These are phyloP conservation scores for Hyposoter didymator DNA, from an alignment of 2,888 invertebrate genomes.

Conservation along the genomic window DNA sequence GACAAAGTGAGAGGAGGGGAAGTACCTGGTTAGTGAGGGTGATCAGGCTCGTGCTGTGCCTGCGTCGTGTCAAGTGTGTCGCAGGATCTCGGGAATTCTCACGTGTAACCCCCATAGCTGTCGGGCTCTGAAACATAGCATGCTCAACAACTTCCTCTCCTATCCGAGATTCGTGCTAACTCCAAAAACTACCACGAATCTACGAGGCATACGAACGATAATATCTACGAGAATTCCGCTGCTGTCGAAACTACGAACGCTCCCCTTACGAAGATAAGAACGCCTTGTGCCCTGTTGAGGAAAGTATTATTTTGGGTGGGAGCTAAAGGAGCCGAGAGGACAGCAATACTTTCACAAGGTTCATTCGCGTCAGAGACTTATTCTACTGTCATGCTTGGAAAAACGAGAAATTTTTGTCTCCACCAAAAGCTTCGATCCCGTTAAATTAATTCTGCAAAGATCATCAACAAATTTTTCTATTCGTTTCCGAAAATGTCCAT, in stretches of 20 bases:
- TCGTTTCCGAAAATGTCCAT: not conserved
- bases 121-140: slow-evolving; percentile 86
- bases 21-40: slow-evolving; percentile 88
- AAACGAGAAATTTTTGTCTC: not conserved
- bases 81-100: slow-evolving; percentile 84
- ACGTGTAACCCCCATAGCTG: slow-evolving; percentile 81
- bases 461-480: not conserved
- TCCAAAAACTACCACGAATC: slow-evolving; percentile 59
- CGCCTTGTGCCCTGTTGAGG: slow-evolving; percentile 62
- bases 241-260: slow-evolving; percentile 63
- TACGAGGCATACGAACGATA: slow-evolving; percentile 64
- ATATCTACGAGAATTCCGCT: slow-evolving; percentile 64
- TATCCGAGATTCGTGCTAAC: slow-evolving; percentile 72
- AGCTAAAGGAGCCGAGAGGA: not conserved
- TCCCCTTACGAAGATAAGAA: slow-evolving; percentile 61
- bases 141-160: slow-evolving; percentile 80
- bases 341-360: slow-evolving; percentile 4
- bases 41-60: slow-evolving; percentile 91
- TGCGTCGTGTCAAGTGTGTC: slow-evolving; percentile 89
- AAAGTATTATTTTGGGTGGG: slow-evolving; percentile 30
- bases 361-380: not conserved
- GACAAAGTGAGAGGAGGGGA: slow-evolving; percentile 70
- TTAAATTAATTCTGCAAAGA: not conserved
- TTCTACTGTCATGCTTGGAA: not conserved
- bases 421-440: not conserved